Conservation (phyloP, 2,113 vertebrate genomes). For the Apaloderma vittatum region DNA sequence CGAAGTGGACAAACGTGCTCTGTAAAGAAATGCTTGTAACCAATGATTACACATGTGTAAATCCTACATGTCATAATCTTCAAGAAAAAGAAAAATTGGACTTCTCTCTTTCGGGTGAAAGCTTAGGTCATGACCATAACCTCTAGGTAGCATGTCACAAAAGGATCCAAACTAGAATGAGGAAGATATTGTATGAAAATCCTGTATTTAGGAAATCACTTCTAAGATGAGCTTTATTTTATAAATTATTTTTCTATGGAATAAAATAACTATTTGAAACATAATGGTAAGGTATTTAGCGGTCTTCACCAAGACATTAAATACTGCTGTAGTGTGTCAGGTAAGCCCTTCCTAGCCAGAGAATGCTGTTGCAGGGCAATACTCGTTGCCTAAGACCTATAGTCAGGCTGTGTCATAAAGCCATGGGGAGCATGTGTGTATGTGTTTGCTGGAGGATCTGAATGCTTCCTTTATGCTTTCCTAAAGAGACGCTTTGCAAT, state of each 20-base stretch:
- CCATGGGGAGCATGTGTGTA: not conserved
- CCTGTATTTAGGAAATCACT: conserved; percentile 53
- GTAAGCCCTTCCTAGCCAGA: not conserved
- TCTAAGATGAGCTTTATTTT: conserved; percentile 30
- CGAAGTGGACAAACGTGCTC: not conserved
- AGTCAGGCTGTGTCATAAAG: not conserved
- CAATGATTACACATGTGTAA: not conserved
- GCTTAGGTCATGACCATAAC: not conserved
- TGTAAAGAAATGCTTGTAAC: not conserved
- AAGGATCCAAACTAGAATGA: conserved; percentile 31
- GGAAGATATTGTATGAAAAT: conserved; percentile 34
- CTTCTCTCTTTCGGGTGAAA: not conserved
- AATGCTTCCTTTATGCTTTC: not conserved
- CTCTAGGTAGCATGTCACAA: not conserved
- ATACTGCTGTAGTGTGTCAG: not conserved
- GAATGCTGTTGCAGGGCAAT: not conserved
- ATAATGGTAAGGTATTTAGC: not conserved
- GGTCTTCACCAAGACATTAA: not conserved
- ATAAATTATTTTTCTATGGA: not conserved
- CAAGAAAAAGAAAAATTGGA: not conserved
- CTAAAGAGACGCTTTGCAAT: not conserved
- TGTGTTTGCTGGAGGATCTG: not conserved
- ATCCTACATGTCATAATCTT: not conserved
- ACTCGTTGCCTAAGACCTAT: not conserved
- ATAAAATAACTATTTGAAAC: conserved; percentile 1